Conservation (phyloP, 2,888 invertebrate genomes). For the Phortica magna region DNA sequence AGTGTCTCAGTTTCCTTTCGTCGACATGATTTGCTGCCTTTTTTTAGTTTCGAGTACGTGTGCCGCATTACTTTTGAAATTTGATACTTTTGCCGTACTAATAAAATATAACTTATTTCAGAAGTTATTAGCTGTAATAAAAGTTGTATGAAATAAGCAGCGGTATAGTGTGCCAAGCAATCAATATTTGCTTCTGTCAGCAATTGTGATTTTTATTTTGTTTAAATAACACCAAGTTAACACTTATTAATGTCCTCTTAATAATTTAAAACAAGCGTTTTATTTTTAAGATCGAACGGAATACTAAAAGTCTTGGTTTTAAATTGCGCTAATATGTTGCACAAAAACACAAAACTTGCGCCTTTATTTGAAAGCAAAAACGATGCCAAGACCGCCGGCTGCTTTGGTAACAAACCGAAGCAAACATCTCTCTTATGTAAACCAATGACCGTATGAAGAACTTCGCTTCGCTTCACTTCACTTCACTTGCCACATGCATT, state of each 20-base stretch:
- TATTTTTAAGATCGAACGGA: too few species aligned
- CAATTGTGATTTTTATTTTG: too few species aligned
- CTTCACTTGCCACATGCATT: not conserved
- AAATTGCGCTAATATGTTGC: too few species aligned
- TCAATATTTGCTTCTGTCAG: too few species aligned
- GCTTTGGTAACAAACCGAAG: not conserved
- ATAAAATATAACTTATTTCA: not conserved
- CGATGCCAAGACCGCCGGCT: not conserved
- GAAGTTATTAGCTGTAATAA: not conserved
- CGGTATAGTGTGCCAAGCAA: too few species aligned
- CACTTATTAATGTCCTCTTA: not conserved
- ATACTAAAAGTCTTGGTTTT: too few species aligned
- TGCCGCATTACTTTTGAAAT: not conserved
- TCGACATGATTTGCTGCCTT: not conserved
- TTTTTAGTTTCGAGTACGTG: not conserved
- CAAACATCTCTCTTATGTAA: conserved; percentile 20
- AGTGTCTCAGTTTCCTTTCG: not conserved
- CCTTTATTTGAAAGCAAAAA: too few species aligned
- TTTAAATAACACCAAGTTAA: too few species aligned
- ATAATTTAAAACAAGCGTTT: not conserved
- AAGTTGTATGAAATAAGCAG: not conserved
- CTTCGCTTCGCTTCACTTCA: conserved; percentile 7
- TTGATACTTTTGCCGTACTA: not conserved
- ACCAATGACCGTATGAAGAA: conserved; percentile 14
- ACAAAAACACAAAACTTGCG: not conserved